Base-by-base conservation (phyloP, 2,797 vertebrate genomes). In the Nannoperca australis region DNA sequence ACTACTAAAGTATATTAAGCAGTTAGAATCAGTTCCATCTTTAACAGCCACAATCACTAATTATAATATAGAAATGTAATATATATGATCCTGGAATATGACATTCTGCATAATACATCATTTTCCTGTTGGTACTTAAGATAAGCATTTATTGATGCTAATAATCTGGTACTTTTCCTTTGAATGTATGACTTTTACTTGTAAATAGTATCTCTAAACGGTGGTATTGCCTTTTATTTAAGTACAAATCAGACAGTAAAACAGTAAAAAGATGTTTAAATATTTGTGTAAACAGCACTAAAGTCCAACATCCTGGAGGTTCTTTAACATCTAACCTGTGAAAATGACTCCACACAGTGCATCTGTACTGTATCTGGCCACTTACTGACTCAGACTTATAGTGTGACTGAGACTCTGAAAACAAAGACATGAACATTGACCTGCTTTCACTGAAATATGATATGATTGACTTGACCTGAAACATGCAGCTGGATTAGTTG, bases 401-500 rank as follows among this genome's bases (percentile, higher is more conserved):
- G 15, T 44, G 44, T 45, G 44, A 45, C 44, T 18, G 44, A 18
- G 15, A 45, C 44, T 45, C 44, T 45, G 44, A 44, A 6, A 44
- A 44, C 3, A 50, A 14, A 60, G 34, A 61, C 42, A 68, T 20
- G 15, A n/a, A 60, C 24, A n/a, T 4, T 27, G 27, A 63, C 6
- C 56, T 56, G 50, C 27, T 80, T 50, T 55, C 47, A 34, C 17
- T 78, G 44, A 70, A 78, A 85, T 36, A 44, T 70, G 8, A 82
- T 38, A 10, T 83, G 59, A 70, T n/a, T 81, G 70, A 44, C 49
- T 38, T 79, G 79, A 88, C 85, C 87, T 79, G 15, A 61, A 78
- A 81, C 38, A 15, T 42, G 53, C 58, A 65, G 56, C 63, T 83
- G 89, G 92, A 92, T 94, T 91, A 92, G 59, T 70, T 66, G 60